Evolutionary conservation across 2,797 vertebrate species (phyloP), one percentile per base, ranked within the genome.

Genomic region (Pogonophryne albipinna): DNA sequence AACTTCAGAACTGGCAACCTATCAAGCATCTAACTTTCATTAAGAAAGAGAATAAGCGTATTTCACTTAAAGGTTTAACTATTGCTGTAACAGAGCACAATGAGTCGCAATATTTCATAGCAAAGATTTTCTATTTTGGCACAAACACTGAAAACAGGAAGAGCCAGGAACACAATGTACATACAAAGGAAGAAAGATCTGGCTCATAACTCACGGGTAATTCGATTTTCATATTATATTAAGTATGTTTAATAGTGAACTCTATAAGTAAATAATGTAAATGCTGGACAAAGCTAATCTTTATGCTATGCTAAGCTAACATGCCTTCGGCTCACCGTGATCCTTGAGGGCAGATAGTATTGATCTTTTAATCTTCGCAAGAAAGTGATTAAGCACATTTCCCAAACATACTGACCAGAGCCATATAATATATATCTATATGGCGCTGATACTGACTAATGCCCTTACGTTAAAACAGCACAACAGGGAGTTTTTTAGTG

Each of bases 401-500:
- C 23, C 49, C 9, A 56, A 79, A 27, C 68, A 55, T 41, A 49
- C 23, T 27, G 23, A 27, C 23, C 23, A 23, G 23, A 23, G 23
- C 23, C 23, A 23, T 23, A 23, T 23, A 23, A 23, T 23, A 23
- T 23, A 23, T 23, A 23, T 23, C 23, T 23, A 23, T 23, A 23
- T 23, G 23, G 23, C 23, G 2, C 23, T 23, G 23, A 23, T 23
- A 23, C 23, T 27, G 23, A 27, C 23, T 38, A 38, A 38, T 38
- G 34, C 34, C 15, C 59, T 76, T 8, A 60, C 62, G 44, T 70
- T 62, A 52, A 74, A 66, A 42, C 50, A 23, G 58, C 60, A 50
- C 41, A 59, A 15, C 66, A 42, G 47, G 27, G 20, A 65, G 49
- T 55, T 45, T 66, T 31, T 68, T 70, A 71, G 84, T 64, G 34